Base-by-base conservation (phyloP, 2,113 vertebrate species). In the Eidolon helvum region DNA sequence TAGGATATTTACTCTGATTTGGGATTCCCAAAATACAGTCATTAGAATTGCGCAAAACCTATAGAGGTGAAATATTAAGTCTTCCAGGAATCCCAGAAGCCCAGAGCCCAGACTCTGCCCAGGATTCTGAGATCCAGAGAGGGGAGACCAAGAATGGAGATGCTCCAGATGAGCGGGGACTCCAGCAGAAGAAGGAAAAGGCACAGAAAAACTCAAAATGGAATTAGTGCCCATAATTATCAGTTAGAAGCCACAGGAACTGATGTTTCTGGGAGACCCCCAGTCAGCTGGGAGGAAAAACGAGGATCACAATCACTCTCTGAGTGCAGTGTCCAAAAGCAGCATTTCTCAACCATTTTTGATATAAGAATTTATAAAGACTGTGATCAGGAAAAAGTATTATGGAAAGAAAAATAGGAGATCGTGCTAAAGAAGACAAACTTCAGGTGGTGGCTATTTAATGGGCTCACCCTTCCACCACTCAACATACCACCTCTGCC, bases 121-220 rank as follows among this genome's bases (percentile, higher is more conserved):
- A 28, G 30, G 38, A 55, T 40, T 66, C 40, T 84, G 28, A 71
- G 45, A 82, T 55, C 10, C 15, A 61, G 26, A 35, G 4, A 15
- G 1, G 1, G n/a, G 4, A 1, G 4, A 16, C 10, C 10, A 72
- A 55, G 28, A 1, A 26, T 72, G 10, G 19, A 33, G 0, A 18
- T 89, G 11, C 28, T 75, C 22, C 35, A 55, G n/a, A 82, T 9
- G 1, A 40, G 14, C 5, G 15, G 9, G 3, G 45, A 40, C 3
- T 40, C 65, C 45, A 68, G 22, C 7, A 43, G 26, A 16, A 77
- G 12, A 63, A 92, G 43, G 19, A 90, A 69, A 74, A 43, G 43
- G 9, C 57, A 88, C 19, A 59, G 12, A 57, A 89, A 80, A 87
- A n/a, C 22, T 74, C 48, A 65, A 63, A 50, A n/a, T 33, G 30